Base-by-base conservation (phyloP, 1,140 invertebrate genomes). In the Brachionus plicatilis region DNA sequence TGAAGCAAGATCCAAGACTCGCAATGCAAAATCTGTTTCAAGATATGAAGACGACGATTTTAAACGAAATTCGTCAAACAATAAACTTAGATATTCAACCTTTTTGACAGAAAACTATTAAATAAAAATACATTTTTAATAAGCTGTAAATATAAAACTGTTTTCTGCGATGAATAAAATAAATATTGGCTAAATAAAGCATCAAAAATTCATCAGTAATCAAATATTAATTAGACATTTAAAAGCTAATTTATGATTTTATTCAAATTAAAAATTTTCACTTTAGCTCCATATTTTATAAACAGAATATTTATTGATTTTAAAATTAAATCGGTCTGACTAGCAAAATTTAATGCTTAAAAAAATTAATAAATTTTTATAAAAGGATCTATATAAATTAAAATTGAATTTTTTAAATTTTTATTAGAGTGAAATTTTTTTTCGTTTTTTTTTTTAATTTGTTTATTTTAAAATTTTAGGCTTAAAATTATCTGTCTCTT, bases 51-150 rank as follows among this genome's bases (percentile, higher is more conserved):
- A 72, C 2, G 37, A 72, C 33, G 68, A 72, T 43, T 45, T 20
- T 11, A 41, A 9, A 68, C 27, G 9, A 33, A 33, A 68, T 68
- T 68, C 66, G 11, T 68, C 66, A 37, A 68, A 29, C 7, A 72
- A 8, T 17, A 72, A 43, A 12, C 68, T 41, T 11, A 72, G 37
- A 72, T 41, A 41, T 43, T 41, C 68, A 45, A 72, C 68, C n/a
- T 72, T 72, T 43, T 72, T 72, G 33, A 72, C 68, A 17, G 68
- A 72, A 43, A 17, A 72, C 9, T 72, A 72, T 72, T 72, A 24
- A 33, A 72, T n/a, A 14, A 41, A n/a, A 17, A 72, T 12, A 20
- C 20, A 43, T 43, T 43, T 43, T n/a, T 29, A 68, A 68, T 68
- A 11, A 41, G 17, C 33, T 72, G 68, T 72, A 72, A 43, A 72